These are phyloP conservation scores for Eristalis tenax DNA, from an alignment of 2,888 invertebrate species.

Conservation along the genomic window DNA sequence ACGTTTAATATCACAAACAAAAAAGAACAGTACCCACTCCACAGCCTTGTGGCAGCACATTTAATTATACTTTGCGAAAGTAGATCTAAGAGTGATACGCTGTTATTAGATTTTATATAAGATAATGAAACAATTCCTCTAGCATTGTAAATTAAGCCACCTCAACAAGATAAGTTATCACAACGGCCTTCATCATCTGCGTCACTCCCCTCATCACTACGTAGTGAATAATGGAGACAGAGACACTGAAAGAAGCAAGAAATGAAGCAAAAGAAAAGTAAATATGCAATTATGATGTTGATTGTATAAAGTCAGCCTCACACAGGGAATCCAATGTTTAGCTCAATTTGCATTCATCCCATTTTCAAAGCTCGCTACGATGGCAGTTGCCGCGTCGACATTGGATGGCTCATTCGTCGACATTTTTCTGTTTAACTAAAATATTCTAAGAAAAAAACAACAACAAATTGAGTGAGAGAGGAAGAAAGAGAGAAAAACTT, in stretches of 20 bases:
- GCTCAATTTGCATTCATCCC: slow-evolving; percentile 63
- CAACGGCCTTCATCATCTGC: not conserved
- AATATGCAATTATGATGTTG: slow-evolving; percentile 24
- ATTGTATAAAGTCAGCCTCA: slow-evolving; percentile 35
- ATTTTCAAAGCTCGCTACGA: not conserved
- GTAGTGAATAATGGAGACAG: not conserved
- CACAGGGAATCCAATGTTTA: slow-evolving; percentile 46
- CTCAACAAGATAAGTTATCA: not conserved
- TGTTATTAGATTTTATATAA: not conserved
- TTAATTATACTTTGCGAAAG: not conserved
- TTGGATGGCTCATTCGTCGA: slow-evolving; percentile 2
- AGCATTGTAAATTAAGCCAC: not conserved
- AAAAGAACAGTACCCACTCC: not conserved
- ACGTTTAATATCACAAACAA: not conserved
- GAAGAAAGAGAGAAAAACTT: slow-evolving; percentile 33
- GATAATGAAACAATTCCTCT: not conserved
- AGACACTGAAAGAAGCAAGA: not conserved
- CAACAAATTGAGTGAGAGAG: not conserved
- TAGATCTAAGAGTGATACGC: not conserved
- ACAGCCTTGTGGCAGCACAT: not conserved
- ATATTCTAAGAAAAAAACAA: slow-evolving; percentile 45
- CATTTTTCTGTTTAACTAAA: slow-evolving; percentile 56
- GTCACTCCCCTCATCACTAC: not conserved
- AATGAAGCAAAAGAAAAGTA: not conserved
- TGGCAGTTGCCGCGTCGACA: not conserved